Evolutionary conservation across 37 sponge, comb jelly and placozoan genomes (phyloP).

Genomic region (Ephydatia muelleri): DNA sequence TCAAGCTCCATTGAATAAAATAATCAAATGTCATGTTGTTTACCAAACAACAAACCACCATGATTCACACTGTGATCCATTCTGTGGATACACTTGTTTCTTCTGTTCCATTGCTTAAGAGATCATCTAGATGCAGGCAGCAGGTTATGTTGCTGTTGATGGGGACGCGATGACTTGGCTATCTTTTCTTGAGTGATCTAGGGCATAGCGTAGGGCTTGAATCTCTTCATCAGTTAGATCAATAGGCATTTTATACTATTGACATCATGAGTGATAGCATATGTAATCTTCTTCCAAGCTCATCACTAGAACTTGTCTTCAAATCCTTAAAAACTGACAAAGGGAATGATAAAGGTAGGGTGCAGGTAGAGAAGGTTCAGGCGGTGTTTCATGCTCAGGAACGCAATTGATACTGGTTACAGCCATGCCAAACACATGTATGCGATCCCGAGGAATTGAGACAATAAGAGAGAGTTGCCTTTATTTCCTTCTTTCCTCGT

Average conservation of each 20-base stretch:
- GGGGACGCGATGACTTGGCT: not conserved
- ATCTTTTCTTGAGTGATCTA: conserved; percentile 13
- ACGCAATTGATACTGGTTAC: too few species aligned
- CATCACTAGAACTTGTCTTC: too few species aligned
- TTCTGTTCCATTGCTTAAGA: conserved; percentile 17
- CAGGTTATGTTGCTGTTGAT: conserved; percentile 8
- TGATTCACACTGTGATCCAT: conserved; percentile 21
- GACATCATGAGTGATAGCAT: not conserved
- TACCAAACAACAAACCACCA: conserved; percentile 12
- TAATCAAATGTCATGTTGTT: conserved; percentile 17
- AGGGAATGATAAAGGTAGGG: too few species aligned
- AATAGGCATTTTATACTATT: not conserved
- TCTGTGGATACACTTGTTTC: conserved; percentile 7
- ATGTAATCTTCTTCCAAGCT: too few species aligned
- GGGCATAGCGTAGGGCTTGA: conserved; percentile 22
- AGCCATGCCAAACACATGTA: too few species aligned
- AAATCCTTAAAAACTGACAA: too few species aligned
- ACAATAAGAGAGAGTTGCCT: too few species aligned
- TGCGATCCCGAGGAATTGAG: too few species aligned
- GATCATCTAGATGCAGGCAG: conserved; percentile 9
- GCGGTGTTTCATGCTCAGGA: too few species aligned
- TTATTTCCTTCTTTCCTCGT: too few species aligned
- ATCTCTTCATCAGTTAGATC: conserved; percentile 10
- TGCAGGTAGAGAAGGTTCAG: too few species aligned
- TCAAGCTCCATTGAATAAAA: conserved; percentile 20